Conservation (phyloP, 1,140 invertebrate species). For the Nomia melanderi region DNA sequence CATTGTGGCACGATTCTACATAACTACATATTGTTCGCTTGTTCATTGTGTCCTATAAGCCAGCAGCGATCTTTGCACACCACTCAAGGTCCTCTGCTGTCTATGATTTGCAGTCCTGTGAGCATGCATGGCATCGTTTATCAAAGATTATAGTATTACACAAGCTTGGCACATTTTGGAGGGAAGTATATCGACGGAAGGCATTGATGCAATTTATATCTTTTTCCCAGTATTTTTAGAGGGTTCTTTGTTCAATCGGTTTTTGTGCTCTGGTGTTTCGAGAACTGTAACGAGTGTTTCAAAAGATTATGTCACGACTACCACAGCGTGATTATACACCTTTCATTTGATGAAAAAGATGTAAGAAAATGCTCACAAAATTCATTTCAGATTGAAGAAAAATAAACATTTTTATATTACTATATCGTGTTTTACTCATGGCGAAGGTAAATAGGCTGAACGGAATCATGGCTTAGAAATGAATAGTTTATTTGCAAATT, state of each 20-base stretch:
- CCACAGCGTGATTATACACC: too few relatives aligned
- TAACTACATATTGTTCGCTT: constrained; percentile 56
- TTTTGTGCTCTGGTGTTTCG: neutral
- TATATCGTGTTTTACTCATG: too few relatives aligned
- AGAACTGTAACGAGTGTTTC: too few relatives aligned
- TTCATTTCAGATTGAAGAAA: too few relatives aligned
- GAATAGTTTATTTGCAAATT: too few relatives aligned
- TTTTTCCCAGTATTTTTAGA: constrained; percentile 23
- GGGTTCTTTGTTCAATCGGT: neutral
- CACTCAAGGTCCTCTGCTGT: neutral
- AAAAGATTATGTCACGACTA: too few relatives aligned
- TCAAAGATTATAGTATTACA: constrained; percentile 45
- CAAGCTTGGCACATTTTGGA: constrained; percentile 1
- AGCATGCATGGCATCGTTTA: constrained; percentile 31
- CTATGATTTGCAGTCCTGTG: constrained; percentile 4
- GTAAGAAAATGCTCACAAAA: too few relatives aligned
- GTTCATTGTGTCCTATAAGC: constrained; percentile 59
- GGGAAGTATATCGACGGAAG: constrained; percentile 32
- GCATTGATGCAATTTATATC: neutral
- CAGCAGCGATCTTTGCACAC: neutral
- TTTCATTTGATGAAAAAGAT: too few relatives aligned
- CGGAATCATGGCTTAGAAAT: too few relatives aligned
- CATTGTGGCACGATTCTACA: constrained; percentile 4
- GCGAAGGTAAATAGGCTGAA: too few relatives aligned
- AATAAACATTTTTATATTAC: too few relatives aligned